Percentiles rank a stretch among this genome's conserved stretches.
These are phyloP conservation scores for Ophiodon elongatus DNA, from an alignment of 2,113 vertebrate species.

Conservation along the genomic window DNA sequence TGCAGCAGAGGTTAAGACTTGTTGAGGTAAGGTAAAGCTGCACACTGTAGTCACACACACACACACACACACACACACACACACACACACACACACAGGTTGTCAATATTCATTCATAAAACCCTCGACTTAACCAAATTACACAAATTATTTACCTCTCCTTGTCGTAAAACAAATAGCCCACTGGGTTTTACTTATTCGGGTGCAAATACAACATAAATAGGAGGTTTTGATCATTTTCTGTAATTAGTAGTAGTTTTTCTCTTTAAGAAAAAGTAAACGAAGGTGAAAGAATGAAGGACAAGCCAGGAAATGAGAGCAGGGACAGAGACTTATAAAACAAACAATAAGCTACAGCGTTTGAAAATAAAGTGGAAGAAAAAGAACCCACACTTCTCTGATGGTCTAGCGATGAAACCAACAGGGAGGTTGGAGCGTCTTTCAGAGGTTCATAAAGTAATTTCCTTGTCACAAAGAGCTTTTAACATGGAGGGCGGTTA, in stretches of 20 bases:
- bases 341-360: slow-evolving; percentile 45
- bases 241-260: slow-evolving; percentile 25
- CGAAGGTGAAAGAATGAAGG: slow-evolving; percentile 44
- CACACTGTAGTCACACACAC: background rate
- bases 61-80: background rate
- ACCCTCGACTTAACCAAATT: slow-evolving; percentile 7
- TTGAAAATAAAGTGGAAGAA: slow-evolving; percentile 16
- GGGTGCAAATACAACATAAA: slow-evolving; percentile 4
- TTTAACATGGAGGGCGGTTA: slow-evolving; percentile 78
- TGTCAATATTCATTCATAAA: slow-evolving; percentile 20
- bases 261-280: slow-evolving; percentile 40
- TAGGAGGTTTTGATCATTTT: background rate
- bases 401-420: slow-evolving; percentile 65
- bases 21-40: slow-evolving; percentile 53
- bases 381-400: slow-evolving; percentile 45
- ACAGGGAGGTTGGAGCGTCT: slow-evolving; percentile 70
- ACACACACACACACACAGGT: slow-evolving; percentile 6
- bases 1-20: slow-evolving; percentile 54
- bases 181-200: slow-evolving; percentile 2
- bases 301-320: slow-evolving; percentile 52
- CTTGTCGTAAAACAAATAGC: background rate
- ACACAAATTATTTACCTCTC: slow-evolving; percentile 12
- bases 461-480: slow-evolving; percentile 82
- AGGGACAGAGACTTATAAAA: slow-evolving; percentile 34
- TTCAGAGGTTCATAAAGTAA: slow-evolving; percentile 83